These are phyloP conservation scores for Sinodicranocentrus sp. DNA, from an alignment of 2,888 invertebrate species.

Conservation along the genomic window DNA sequence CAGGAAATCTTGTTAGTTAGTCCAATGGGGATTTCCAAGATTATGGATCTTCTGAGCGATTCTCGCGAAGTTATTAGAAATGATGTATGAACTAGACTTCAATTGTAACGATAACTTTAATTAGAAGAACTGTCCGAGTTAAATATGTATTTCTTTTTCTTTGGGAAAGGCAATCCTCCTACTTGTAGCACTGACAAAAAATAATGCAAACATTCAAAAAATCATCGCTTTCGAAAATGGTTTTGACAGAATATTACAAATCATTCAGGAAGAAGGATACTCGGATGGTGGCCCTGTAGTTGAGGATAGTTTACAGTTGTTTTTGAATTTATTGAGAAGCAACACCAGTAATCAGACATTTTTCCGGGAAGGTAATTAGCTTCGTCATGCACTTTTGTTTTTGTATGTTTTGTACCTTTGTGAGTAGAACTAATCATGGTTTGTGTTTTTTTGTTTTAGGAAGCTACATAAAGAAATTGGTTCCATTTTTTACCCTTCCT, in stretches of 20 bases:
- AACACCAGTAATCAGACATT: constrained; percentile 99
- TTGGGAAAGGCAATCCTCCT: constrained; percentile 92
- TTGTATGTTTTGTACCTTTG: neutral
- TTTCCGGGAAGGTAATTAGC: constrained; percentile 92
- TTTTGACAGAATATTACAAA: constrained; percentile 96
- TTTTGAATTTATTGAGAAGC: constrained; percentile 95
- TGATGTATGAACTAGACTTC: constrained; percentile 85
- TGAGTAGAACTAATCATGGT: too few species aligned
- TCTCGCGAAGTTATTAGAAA: constrained; percentile 97
- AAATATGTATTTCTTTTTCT: constrained; percentile 73
- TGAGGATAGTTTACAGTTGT: constrained; percentile 95
- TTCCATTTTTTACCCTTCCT: constrained; percentile 91
- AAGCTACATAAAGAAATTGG: constrained; percentile 93
- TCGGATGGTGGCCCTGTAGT: constrained; percentile 98
- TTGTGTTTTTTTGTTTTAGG: constrained; percentile 80
- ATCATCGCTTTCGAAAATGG: constrained; percentile 99
- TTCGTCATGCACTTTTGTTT: too few species aligned
- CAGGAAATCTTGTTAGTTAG: constrained; percentile 92
- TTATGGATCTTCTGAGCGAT: constrained; percentile 97
- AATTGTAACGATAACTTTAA: neutral
- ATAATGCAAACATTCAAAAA: constrained; percentile 98
- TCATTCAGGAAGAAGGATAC: constrained; percentile 93
- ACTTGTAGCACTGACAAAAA: constrained; percentile 93
- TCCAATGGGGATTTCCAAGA: constrained; percentile 98
- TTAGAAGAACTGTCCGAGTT: neutral